Percentiles rank a stretch among this genome's conserved stretches.
Conservation (phyloP, 2,888 invertebrate genomes). For the Onchidella celtica region DNA sequence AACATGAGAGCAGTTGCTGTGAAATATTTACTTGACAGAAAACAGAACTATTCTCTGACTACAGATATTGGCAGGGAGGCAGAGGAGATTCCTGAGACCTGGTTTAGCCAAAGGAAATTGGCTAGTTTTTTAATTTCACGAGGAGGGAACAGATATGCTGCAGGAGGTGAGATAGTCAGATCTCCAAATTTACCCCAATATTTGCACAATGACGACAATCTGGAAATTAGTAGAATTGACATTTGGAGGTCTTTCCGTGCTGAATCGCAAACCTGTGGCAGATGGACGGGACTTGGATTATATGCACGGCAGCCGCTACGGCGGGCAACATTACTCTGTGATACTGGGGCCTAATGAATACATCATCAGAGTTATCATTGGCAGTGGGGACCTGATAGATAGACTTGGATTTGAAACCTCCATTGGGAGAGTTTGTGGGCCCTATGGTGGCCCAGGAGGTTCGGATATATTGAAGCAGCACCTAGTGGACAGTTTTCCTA, state of each 20-base stretch:
- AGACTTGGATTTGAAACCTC: slow-evolving; percentile 40
- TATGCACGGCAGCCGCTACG: neutral
- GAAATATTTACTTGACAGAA: neutral
- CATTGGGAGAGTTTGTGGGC: slow-evolving; percentile 17
- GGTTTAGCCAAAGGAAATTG: slow-evolving; percentile 10
- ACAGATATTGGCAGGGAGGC: neutral
- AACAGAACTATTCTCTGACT: neutral
- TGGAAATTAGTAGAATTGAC: slow-evolving; percentile 24
- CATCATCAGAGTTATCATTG: slow-evolving; percentile 20
- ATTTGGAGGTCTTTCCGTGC: slow-evolving; percentile 30
- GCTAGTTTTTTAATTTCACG: neutral
- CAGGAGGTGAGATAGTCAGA: slow-evolving; percentile 11
- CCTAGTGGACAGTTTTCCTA: neutral
- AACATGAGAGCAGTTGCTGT: slow-evolving; percentile 1
- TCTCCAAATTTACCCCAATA: neutral
- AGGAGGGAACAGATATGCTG: slow-evolving; percentile 10
- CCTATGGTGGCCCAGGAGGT: slow-evolving; percentile 38
- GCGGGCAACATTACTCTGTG: neutral
- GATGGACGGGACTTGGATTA: neutral
- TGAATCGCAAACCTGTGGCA: neutral
- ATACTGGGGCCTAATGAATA: slow-evolving; percentile 24
- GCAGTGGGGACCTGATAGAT: slow-evolving; percentile 37
- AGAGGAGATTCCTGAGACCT: slow-evolving; percentile 15
- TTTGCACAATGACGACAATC: slow-evolving; percentile 10
- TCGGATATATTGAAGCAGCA: neutral